phyloP scores from a whole-genome alignment of 1,140 invertebrate genomes.

The Anastrepha obliqua region DNA sequence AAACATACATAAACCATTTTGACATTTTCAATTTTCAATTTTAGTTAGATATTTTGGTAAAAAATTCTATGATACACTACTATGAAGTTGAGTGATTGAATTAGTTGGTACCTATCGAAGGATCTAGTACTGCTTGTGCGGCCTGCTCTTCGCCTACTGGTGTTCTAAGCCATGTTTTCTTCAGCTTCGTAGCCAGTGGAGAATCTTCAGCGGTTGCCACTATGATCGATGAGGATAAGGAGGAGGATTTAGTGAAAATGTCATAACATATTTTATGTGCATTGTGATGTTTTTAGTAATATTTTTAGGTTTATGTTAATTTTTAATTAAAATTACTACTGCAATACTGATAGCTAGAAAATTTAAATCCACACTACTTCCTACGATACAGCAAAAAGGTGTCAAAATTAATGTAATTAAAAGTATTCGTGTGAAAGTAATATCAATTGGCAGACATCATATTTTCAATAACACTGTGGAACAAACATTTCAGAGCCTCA shows the following conservation, averaged over 20 bases:
- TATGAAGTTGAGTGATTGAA: constrained; percentile 56
- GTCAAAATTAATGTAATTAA: no score
- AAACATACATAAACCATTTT: constrained; percentile 4
- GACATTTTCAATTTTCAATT: constrained; percentile 26
- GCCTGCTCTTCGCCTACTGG: constrained; percentile 80
- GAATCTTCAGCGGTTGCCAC: constrained; percentile 80
- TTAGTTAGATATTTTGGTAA: constrained; percentile 25
- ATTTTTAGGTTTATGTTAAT: not conserved
- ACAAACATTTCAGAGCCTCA: no score
- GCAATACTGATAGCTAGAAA: not conserved
- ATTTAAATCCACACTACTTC: no score
- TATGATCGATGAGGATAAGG: constrained; percentile 67
- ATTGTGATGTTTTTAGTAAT: not conserved
- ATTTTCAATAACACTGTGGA: no score
- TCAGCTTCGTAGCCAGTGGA: constrained; percentile 80
- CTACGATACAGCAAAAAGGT: no score
- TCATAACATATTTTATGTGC: constrained; percentile 6
- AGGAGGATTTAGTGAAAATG: constrained; percentile 40
- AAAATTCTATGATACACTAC: constrained; percentile 54
- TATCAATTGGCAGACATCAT: no score
- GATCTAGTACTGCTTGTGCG: constrained; percentile 79
- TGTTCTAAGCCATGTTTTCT: constrained; percentile 82
- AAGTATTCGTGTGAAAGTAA: no score
- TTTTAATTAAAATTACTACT: constrained; percentile 1
- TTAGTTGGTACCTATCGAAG: constrained; percentile 76